Evolutionary conservation across 92 coral and sea anemone genomes (phyloP), one percentile per base, ranked within the genome.

Genomic region (Muricea muricata): DNA sequence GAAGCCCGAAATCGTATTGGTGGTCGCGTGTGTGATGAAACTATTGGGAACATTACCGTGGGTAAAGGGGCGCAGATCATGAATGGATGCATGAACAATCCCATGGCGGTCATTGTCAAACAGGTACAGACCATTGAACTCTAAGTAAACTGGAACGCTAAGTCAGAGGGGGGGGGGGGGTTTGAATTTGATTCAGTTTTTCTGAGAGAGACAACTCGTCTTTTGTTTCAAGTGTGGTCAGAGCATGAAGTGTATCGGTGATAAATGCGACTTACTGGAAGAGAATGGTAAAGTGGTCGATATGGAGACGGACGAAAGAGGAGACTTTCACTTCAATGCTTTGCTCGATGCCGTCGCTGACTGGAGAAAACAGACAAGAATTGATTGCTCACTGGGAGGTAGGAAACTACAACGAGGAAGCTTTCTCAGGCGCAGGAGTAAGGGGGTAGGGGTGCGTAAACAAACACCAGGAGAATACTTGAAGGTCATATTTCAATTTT

Each of bases 1-100:
- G 99, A 97, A 70, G 97, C 98, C 12, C 85, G 98, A 46, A 91
- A 97, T 41, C 90, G 99, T 78, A 88, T 92, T 34, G 99, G 99
- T 8, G 99, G 99, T 12, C 99, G 99, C 79, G 94, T 97, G 20
- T 79, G 88, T 79, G 99, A 97, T 86, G 94, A 91, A 58, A 69
- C 72, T 21, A 48, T 79, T 11, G 80, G 93, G 9, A 97, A 97
- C 1, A 89, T 95, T 68, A 94, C 97, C 74, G 98, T 88, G 11
- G 99, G 99, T 4, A 90, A 81, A 82, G 99, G 99, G 35, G 99
- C 99, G 0, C 99, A 96, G 84, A 92, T 96, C 37, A 90, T 96
- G 34, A 96, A 91, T 81, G 99, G 99, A n/a, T 92, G 97, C 46
- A 60, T 89, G 20, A 96, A 96, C 48, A 96, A 95, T 89, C 99